A percentile compares a stretch with the other conserved stretches of the same genome.
Conservation (phyloP, 2,888 invertebrate genomes). For the Seira ritae region DNA sequence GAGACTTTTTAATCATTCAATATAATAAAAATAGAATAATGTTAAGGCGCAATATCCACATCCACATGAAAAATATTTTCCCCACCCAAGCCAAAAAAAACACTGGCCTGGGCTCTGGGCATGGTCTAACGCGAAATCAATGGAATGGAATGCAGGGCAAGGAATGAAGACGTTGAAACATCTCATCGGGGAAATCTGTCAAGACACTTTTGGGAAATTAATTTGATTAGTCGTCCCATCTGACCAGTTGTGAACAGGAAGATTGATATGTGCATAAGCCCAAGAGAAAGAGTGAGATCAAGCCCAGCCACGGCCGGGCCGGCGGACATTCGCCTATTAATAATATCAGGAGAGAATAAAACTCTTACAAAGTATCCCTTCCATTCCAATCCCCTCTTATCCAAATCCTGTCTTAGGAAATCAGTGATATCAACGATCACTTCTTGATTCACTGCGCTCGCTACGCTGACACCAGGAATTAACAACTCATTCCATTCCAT, state of each 20-base stretch:
- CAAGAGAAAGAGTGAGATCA: not conserved
- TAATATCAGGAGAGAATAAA: constrained; percentile 26
- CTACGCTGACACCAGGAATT: constrained; percentile 11
- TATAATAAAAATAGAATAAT: not conserved
- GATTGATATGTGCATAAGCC: constrained; percentile 30
- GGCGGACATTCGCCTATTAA: constrained; percentile 21
- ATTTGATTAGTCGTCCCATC: constrained; percentile 9
- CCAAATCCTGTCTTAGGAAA: constrained; percentile 15
- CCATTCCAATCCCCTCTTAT: not conserved
- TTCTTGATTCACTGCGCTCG: not conserved
- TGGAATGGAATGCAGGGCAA: not conserved
- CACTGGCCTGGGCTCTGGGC: no score
- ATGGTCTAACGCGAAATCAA: no score
- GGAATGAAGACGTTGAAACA: constrained; percentile 7
- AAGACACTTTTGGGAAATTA: constrained; percentile 12
- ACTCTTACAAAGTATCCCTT: not conserved
- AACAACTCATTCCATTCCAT: constrained; percentile 16
- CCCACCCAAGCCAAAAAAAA: not conserved
- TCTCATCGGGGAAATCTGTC: constrained; percentile 11
- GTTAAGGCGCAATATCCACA: not conserved
- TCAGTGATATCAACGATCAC: constrained; percentile 10
- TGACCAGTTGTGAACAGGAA: constrained; percentile 34
- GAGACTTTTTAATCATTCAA: no score
- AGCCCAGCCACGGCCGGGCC: not conserved
- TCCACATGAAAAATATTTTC: not conserved